Base-by-base conservation (phyloP, 30 jellyfish, hydroid and myxozoan species). In the Aurelia aurita complex sp. Pacific region DNA sequence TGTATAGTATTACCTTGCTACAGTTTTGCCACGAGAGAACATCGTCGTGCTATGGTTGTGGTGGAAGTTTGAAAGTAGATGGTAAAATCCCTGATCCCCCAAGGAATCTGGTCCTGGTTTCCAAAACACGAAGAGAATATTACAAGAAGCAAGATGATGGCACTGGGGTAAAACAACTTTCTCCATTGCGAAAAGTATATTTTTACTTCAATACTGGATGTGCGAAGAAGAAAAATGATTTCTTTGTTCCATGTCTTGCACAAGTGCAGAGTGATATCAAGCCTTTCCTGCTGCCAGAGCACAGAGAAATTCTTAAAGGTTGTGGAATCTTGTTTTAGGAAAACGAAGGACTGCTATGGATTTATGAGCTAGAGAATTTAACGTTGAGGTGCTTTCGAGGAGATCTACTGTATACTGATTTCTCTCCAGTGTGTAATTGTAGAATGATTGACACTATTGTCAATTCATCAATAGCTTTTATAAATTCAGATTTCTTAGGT, bases 41-140 rank as follows among this genome's bases (percentile, higher is more conserved):
- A 38, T 34, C 64, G 11, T 18, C 19, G 6, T 70, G 81, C 65
- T 70, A 18, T 40, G 81, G 81, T 18, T 70, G 81, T 70, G 62
- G 64, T 29, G 64, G 81, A 2, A 34, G 6, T 60, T 60, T 70
- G 15, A 34, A 40, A 60, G 50, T 38, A 38, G 81, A 70, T n/a
- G 64, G 52, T 18, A 38, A 4, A 38, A 70, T 70, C 62, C 43
- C 60, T 36, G 63, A 15, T 5, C 60, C 81, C 33, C 81, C 81
- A 15, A 36, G 32, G 64, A 60, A 70, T 50, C 52, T 70, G 62
- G 81, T 70, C n/a, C 33, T 70, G 14, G 81, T 70, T 15, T 70
- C 60, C 81, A 70, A 70, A 70, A 60, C 60, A 18, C 34, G 43
- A 14, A 57, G 81, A 70, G 64, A 70, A 23, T 70, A 70, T 70